Evolutionary conservation across 2,113 vertebrate genomes (phyloP).

Genomic region (Holacanthus passer): DNA sequence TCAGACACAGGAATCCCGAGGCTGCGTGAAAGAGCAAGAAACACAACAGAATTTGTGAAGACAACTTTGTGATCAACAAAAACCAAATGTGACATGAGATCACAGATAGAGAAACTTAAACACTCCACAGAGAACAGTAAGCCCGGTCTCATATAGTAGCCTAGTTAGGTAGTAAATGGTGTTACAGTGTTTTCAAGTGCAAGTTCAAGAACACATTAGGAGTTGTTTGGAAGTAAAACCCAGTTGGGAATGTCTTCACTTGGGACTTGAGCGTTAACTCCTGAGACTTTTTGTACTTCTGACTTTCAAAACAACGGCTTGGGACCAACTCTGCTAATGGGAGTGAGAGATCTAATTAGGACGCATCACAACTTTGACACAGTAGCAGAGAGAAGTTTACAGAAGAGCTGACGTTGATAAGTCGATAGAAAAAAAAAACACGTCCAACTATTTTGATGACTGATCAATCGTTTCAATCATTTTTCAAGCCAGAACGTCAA

Average conservation of each 20-base stretch:
- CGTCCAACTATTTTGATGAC: too few relatives aligned
- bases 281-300: neutral
- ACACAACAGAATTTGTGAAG: too few relatives aligned
- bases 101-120: neutral
- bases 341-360: neutral
- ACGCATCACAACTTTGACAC: neutral
- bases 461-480: too few relatives aligned
- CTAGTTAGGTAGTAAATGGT: too few relatives aligned
- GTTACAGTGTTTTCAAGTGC: neutral
- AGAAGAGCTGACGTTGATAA: too few relatives aligned
- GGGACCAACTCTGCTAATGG: neutral
- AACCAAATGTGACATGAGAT: neutral
- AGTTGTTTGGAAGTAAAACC: neutral
- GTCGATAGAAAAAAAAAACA: too few relatives aligned
- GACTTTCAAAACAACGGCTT: neutral
- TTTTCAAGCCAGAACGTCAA: too few relatives aligned
- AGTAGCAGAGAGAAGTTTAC: neutral
- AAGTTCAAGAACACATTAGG: neutral
- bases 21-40: too few relatives aligned
- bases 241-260: neutral
- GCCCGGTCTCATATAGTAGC: neutral
- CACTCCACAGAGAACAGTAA: neutral
- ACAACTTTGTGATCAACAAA: neutral
- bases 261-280: neutral
- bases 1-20: neutral